Evolutionary conservation across 2,888 invertebrate species (phyloP), one percentile per base, ranked within the genome.

Genomic region (Conus canariensis): DNA sequence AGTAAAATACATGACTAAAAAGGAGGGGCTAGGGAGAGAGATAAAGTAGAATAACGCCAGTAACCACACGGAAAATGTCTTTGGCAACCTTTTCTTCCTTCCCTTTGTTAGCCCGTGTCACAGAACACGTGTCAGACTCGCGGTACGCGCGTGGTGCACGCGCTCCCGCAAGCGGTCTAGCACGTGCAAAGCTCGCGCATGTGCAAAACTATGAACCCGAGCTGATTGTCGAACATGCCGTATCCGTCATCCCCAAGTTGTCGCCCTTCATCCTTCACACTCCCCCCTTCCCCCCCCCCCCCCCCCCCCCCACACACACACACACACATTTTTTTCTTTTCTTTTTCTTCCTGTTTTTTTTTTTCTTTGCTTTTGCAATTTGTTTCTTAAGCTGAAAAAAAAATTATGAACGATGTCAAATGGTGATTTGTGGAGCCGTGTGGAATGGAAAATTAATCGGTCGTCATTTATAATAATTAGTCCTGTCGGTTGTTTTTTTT

Each of bases 191-290:
- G 74, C 74, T 74, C 74, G 74, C n/a, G 74, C 74, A 74, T 74
- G 74, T 74, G 74, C 74, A 25, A 74, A 74, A 74, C 74, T n/a
- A 74, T 22, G 74, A 74, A 74, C 74, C 22, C 74, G 74, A 74
- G n/a, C 74, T 74, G 74, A 74, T 74, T 74, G 74, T 74, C 74
- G 74, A 74, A 74, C 74, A n/a, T 74, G 74, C 74, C 10, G 74
- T 74, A 10, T 74, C n/a, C n/a, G 74, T 74, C 74, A 74, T 22
- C 25, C 45, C 10, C 25, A 25, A 74, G 74, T 74, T 74, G n/a
- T 74, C 22, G n/a, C n/a, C 74, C 74, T 74, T 74, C n/a, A n/a
- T 74, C 64, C 12, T 64, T 2, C 30, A 30, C 30, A 30, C 30
- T 30, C 30, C 45, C 45, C 45, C 4, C 45, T 3, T 3, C 45